Percentiles rank a stretch among this genome's conserved stretches.
These are phyloP conservation scores for Cygnus buccinator DNA, from an alignment of 2,113 vertebrate species.

Conservation along the genomic window DNA sequence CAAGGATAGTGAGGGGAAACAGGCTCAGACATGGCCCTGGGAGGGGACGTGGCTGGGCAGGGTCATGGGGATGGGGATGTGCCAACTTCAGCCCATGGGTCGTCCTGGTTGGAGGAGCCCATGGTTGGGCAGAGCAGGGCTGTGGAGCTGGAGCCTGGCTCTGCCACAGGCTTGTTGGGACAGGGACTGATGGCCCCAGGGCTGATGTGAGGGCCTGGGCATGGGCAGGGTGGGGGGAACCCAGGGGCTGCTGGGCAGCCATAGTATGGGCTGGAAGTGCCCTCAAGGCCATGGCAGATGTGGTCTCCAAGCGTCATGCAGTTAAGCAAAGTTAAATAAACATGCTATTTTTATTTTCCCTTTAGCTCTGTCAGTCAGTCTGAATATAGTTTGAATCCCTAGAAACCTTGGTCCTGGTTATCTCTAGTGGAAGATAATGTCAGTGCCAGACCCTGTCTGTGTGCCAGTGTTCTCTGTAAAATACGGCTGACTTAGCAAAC, in stretches of 20 bases:
- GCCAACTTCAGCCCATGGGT: background rate
- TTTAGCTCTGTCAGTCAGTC: background rate
- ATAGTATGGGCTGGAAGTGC: background rate
- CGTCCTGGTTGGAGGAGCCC: too few relatives aligned
- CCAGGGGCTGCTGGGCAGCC: accelerated
- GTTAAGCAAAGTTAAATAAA: background rate
- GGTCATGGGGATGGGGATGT: accelerated
- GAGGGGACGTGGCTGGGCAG: background rate
- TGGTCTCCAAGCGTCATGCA: background rate
- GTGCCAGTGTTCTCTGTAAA: background rate
- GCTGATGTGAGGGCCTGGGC: background rate
- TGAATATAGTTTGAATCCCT: background rate
- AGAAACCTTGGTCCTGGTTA: background rate
- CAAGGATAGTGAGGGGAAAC: too few relatives aligned
- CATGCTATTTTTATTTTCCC: background rate
- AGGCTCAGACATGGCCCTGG: background rate
- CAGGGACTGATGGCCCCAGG: background rate
- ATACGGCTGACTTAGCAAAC: background rate
- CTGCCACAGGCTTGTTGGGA: accelerated
- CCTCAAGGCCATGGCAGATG: background rate
- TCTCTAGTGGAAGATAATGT: background rate
- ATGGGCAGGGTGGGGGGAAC: too few relatives aligned
- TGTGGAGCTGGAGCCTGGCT: background rate
- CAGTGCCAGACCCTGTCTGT: background rate
- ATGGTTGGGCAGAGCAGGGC: too few relatives aligned